A percentile compares a stretch with the other conserved stretches of the same genome.
Evolutionary conservation across 2,888 invertebrate species (phyloP).

Genomic region (Metacarcinus magister): DNA sequence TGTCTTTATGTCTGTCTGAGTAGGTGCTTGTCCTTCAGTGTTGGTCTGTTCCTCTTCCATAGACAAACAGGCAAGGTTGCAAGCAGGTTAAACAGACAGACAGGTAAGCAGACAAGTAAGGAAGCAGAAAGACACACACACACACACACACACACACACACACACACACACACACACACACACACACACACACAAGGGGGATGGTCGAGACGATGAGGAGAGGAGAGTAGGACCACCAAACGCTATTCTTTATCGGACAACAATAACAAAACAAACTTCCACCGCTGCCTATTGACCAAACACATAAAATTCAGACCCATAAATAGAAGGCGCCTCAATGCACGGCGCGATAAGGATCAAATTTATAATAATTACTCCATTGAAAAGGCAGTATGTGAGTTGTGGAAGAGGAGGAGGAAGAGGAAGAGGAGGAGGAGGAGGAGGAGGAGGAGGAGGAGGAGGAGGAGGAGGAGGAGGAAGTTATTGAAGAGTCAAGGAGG

Average conservation of each 20-base stretch:
- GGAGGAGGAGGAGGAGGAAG: not conserved
- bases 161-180: not conserved
- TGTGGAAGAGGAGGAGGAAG: not conserved
- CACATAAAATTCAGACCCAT: not conserved
- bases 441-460: not conserved
- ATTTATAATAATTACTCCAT: conserved; percentile 26
- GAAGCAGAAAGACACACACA: not conserved
- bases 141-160: not conserved
- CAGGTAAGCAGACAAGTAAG: not conserved
- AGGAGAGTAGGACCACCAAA: not conserved
- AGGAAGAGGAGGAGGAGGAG: not conserved
- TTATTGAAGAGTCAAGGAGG: too few relatives aligned
- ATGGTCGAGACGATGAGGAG: not conserved
- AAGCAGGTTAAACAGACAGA: too few relatives aligned
- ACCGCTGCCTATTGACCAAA: conserved; percentile 16
- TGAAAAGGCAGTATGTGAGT: conserved; percentile 26
- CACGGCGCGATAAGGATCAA: not conserved
- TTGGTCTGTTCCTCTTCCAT: not conserved
- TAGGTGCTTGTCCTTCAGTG: too few relatives aligned
- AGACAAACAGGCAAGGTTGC: too few relatives aligned
- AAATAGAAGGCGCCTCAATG: conserved; percentile 17
- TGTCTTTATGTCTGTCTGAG: not conserved
- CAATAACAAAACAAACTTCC: conserved; percentile 21
- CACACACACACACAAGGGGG: not conserved
- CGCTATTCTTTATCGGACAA: not conserved